Evolutionary conservation across 2,113 vertebrate species (phyloP).

Genomic region (Embiotoca jacksoni): DNA sequence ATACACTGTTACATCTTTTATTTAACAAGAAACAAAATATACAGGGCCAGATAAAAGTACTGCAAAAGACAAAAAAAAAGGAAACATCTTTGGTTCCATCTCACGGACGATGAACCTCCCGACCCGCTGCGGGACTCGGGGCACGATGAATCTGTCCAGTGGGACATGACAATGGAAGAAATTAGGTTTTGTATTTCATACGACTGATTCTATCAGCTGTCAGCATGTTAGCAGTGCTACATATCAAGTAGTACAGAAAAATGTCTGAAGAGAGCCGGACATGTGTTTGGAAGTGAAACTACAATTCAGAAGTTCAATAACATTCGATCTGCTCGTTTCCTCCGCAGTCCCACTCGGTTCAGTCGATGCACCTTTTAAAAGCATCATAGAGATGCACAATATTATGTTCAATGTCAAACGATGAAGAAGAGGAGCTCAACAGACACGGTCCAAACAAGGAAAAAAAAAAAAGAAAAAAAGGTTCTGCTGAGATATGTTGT

Average conservation of each 20-base stretch:
- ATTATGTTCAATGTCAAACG: constrained; percentile 1
- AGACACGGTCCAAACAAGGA: neutral
- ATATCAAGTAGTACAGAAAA: constrained; percentile 21
- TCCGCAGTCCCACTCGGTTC: constrained; percentile 8
- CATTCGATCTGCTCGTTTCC: neutral
- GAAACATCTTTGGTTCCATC: constrained; percentile 81
- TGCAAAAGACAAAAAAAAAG: constrained; percentile 66
- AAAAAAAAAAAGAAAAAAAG: constrained; percentile 28
- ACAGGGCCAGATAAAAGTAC: constrained; percentile 67
- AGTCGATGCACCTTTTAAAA: constrained; percentile 27
- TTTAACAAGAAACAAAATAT: constrained; percentile 72
- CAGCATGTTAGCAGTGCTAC: constrained; percentile 42
- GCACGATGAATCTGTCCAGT: constrained; percentile 14
- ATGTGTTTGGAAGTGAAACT: constrained; percentile 10
- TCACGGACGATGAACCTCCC: constrained; percentile 41
- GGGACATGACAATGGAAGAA: constrained; percentile 29
- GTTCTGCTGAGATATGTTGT: constrained; percentile 37
- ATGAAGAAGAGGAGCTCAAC: neutral
- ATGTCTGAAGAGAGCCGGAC: constrained; percentile 5
- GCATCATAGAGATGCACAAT: neutral
- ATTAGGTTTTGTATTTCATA: constrained; percentile 12
- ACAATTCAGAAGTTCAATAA: constrained; percentile 15
- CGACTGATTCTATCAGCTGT: neutral
- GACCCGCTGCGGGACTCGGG: neutral
- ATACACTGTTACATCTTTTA: constrained; percentile 62